Conservation (phyloP, 2,113 vertebrate genomes). For the Macaca mulatta region DNA sequence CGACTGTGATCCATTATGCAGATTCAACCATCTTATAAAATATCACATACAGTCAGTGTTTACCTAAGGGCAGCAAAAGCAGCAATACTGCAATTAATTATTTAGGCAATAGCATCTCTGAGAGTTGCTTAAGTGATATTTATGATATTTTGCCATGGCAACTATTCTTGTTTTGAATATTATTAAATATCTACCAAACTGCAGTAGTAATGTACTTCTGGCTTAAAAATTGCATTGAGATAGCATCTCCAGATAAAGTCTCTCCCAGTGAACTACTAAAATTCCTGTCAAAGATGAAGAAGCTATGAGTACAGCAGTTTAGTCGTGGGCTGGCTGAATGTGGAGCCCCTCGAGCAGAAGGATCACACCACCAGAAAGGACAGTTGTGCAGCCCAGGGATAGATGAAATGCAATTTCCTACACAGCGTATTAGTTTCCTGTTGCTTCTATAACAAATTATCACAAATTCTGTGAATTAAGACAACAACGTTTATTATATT, state of each 20-base stretch:
- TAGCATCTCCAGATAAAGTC: background rate
- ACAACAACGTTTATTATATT: background rate
- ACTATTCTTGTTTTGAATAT: constrained; percentile 44
- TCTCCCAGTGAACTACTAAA: background rate
- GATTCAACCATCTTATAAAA: background rate
- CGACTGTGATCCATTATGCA: background rate
- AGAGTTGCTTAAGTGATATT: constrained; percentile 39
- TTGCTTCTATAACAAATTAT: background rate
- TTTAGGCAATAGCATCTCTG: constrained; percentile 31
- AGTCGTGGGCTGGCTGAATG: background rate
- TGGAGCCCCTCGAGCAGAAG: accelerated
- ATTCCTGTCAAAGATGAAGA: background rate
- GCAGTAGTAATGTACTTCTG: background rate
- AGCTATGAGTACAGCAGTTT: accelerated
- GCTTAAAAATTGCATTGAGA: background rate
- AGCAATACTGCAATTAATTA: constrained; percentile 48
- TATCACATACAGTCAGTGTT: background rate
- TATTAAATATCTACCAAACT: background rate
- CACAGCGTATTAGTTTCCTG: accelerated
- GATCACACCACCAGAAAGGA: accelerated
- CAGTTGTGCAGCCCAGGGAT: too few relatives aligned
- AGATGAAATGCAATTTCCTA: background rate
- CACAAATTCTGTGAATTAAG: background rate
- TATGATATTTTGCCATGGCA: constrained; percentile 42
- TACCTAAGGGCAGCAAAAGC: background rate